phyloP scores from a whole-genome alignment of 2,113 vertebrate genomes.

The Ammodramus savannarum region DNA sequence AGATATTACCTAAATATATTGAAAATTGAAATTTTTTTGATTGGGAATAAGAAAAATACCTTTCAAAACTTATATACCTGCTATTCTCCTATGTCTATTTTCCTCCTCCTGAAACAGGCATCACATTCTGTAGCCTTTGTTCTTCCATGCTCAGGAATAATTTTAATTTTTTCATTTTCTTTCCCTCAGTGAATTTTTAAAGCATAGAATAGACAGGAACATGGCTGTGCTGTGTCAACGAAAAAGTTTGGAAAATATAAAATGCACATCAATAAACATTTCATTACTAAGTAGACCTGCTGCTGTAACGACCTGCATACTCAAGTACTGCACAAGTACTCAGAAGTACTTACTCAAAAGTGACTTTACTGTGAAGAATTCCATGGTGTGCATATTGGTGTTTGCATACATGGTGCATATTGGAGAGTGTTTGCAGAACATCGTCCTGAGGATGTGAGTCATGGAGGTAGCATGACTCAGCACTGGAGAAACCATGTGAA shows the following conservation, averaged over 20 bases:
- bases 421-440: not conserved
- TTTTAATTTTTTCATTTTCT: not conserved
- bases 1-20: not conserved
- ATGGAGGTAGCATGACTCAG: not conserved
- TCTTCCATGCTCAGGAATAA: not conserved
- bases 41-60: not conserved
- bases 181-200: not conserved
- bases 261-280: not conserved
- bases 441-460: not conserved
- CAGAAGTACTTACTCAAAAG: not conserved
- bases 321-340: not conserved
- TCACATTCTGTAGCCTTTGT: not conserved
- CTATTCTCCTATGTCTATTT: not conserved
- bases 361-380: not conserved
- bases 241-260: not conserved
- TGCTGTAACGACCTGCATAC: not conserved
- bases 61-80: not conserved
- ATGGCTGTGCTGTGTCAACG: not conserved
- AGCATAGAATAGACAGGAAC: not conserved
- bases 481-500: not conserved
- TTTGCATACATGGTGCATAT: no score
- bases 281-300: not conserved
- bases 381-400: not conserved
- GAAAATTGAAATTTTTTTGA: not conserved
- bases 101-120: not conserved